phyloP scores from a whole-genome alignment of 1,140 invertebrate species.

The Drosophila bocqueti region DNA sequence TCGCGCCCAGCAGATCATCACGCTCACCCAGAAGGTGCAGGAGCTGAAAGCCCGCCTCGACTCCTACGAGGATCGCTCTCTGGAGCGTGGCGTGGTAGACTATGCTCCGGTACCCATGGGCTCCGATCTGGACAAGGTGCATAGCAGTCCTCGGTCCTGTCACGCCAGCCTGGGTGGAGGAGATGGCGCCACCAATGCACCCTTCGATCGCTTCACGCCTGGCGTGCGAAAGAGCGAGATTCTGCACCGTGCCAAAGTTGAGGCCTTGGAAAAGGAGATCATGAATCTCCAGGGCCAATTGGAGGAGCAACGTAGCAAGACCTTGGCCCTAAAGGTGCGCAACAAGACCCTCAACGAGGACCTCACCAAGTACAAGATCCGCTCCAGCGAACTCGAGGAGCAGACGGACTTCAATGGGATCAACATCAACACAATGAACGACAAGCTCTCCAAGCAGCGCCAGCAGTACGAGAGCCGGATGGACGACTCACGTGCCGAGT shows the following conservation, averaged over 20 bases:
- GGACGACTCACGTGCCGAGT: conserved; percentile 86
- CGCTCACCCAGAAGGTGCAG: conserved; percentile 88
- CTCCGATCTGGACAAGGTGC: conserved; percentile 40
- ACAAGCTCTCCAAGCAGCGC: conserved; percentile 65
- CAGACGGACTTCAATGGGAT: conserved; percentile 67
- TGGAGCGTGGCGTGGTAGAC: conserved; percentile 42
- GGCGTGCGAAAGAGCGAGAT: conserved; percentile 76
- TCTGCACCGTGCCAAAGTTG: conserved; percentile 86
- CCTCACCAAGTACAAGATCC: conserved; percentile 64
- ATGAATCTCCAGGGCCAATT: conserved; percentile 85
- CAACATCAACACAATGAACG: conserved; percentile 64
- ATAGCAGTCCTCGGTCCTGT: conserved; percentile 23
- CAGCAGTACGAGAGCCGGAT: conserved; percentile 73
- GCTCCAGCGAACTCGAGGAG: conserved; percentile 63
- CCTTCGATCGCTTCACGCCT: conserved; percentile 73
- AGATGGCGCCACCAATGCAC: conserved; percentile 34
- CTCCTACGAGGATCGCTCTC: conserved; percentile 59
- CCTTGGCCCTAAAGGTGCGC: conserved; percentile 73
- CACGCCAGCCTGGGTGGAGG: conserved; percentile 61
- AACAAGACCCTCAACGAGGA: conserved; percentile 82
- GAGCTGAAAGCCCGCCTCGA: conserved; percentile 88
- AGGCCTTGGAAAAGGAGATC: conserved; percentile 87
- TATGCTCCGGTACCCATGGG: conserved; percentile 57
- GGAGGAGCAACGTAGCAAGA: conserved; percentile 79
- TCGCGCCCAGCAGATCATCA: conserved; percentile 89